These are phyloP conservation scores for Lophius piscatorius DNA, from an alignment of 2,113 vertebrate species.

Conservation along the genomic window DNA sequence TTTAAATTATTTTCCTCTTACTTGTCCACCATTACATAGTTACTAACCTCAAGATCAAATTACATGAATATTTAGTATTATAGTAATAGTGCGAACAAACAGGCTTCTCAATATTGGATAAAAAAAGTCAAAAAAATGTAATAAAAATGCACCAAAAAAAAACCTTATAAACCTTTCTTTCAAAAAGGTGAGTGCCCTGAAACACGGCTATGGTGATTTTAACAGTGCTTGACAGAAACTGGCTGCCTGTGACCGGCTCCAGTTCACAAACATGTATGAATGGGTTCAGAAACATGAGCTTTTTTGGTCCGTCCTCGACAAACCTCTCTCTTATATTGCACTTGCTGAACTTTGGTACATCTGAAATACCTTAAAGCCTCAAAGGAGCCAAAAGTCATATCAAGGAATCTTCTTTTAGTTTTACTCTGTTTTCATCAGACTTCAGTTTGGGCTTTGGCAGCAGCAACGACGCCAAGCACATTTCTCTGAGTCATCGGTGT, in stretches of 20 bases:
- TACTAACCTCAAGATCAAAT: too few relatives aligned
- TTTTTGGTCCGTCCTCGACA: too few relatives aligned
- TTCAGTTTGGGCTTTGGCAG: conserved; percentile 53
- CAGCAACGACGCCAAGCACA: conserved; percentile 70
- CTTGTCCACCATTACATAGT: too few relatives aligned
- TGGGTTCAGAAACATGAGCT: too few relatives aligned
- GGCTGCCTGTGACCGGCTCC: conserved; percentile 26
- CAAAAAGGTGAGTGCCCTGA: conserved; percentile 19
- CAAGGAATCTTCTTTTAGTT: conserved; percentile 63
- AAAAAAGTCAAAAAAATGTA: conserved; percentile 16
- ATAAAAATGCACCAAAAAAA: too few relatives aligned
- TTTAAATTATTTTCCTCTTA: too few relatives aligned
- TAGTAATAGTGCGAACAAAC: too few relatives aligned
- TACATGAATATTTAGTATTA: too few relatives aligned
- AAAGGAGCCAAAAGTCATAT: conserved; percentile 42
- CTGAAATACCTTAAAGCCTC: conserved; percentile 58
- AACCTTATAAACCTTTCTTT: conserved; percentile 32
- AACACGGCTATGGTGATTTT: conserved; percentile 11
- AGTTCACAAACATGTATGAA: conserved; percentile 31
- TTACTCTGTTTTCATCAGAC: conserved; percentile 59
- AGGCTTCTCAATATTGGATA: conserved; percentile 3
- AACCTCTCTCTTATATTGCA: conserved; percentile 44
- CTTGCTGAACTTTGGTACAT: conserved; percentile 51
- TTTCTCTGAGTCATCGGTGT: conserved; percentile 79
- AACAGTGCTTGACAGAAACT: conserved; percentile 33